Percentiles rank a stretch among this genome's conserved stretches.
These are phyloP conservation scores for Oreochromis grahami DNA, from an alignment of 2,797 vertebrate species.

Conservation along the genomic window DNA sequence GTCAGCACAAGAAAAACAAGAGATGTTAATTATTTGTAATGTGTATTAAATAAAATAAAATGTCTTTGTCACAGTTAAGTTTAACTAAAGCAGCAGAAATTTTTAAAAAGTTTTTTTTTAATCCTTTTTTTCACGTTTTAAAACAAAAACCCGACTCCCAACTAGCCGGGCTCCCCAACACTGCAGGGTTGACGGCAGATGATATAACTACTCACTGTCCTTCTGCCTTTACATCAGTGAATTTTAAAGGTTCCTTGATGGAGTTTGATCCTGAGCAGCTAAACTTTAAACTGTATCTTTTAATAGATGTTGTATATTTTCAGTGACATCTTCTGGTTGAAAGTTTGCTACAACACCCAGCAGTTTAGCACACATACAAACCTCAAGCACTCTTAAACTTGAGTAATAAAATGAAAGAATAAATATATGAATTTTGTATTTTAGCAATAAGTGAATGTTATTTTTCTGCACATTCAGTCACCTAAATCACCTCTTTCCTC, in stretches of 20 bases:
- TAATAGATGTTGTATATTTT: neutral
- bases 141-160: neutral
- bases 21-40: neutral
- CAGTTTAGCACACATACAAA: accelerated
- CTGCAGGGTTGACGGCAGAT: neutral
- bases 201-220: neutral
- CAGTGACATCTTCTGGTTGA: neutral
- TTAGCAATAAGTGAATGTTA: neutral
- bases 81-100: neutral
- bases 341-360: neutral
- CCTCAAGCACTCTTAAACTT: neutral
- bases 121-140: neutral
- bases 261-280: neutral
- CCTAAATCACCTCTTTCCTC: neutral
- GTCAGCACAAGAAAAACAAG: neutral
- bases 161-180: neutral
- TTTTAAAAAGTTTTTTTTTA: accelerated
- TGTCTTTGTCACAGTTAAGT: neutral
- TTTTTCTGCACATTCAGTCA: neutral
- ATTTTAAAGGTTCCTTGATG: neutral
- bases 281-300: neutral
- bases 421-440: neutral
- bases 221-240: neutral
- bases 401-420: neutral
- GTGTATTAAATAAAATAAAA: neutral